Base-by-base conservation (phyloP, 2,797 vertebrate genomes). In the Anisognathus igniventris region DNA sequence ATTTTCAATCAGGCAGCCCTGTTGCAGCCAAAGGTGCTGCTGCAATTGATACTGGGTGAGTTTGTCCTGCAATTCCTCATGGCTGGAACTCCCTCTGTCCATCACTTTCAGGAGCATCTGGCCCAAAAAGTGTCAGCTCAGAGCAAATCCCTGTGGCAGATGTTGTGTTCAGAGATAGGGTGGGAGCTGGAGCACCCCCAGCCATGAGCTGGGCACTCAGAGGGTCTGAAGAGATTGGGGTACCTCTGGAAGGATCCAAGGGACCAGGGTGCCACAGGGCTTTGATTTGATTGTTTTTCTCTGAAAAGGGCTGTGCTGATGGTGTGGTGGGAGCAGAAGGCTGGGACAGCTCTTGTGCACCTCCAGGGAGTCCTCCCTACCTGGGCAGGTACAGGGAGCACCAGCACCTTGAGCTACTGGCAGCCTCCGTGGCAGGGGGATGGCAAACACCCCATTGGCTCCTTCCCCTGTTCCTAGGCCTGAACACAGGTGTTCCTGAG, bases 261-360 rank as follows among this genome's bases (percentile, higher is more conserved):
- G n/a, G 5, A 21, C 6, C 40, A 45, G 40, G 12, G 9, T 18
- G 12, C 30, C 68, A 14, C 33, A 45, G 22, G 27, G 14, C 19
- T 73, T 48, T 79, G 47, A 4, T 74, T 20, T 27, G 25, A 45
- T 80, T 68, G 78, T 53, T 80, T 18, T 53, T 28, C 42, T 76
- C 33, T 12, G 8, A 5, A 51, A 77, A 68, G 10, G 6, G n/a
- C 45, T 60, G n/a, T 66, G 65, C 48, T 78, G 70, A 3, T 19
- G 23, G 28, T n/a, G n/a, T 50, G 79, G 33, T 23, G 61, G n/a
- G 44, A 78, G 27, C 53, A 48, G 66, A 80, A 56, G 24, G 65
- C 35, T 3, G 4, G 27, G 16, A 19, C 48, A 73, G 56, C 21
- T 7, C 0, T 0, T n/a, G 9, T 30, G 66, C 27, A n/a, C 2